A percentile compares a stretch with the other conserved stretches of the same genome.
phyloP scores from a whole-genome alignment of 2,888 invertebrate species.

The Habroteleia sp. region DNA sequence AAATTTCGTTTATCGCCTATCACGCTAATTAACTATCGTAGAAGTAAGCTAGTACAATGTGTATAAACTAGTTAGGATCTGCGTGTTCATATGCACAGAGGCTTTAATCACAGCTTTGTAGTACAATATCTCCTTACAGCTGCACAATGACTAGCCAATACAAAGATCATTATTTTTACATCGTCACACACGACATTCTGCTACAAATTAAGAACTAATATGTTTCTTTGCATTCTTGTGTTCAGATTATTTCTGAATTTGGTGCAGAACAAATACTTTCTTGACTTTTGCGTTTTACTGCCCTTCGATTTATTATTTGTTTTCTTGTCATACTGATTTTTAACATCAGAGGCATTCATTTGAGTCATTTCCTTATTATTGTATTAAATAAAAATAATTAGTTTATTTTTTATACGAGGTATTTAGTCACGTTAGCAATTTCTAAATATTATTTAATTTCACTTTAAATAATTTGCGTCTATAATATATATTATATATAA shows the following conservation, averaged over 20 bases:
- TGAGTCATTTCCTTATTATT: conserved; percentile 10
- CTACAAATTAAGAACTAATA: conserved; percentile 23
- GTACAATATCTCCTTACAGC: conserved; percentile 78
- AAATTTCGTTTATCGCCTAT: conserved; percentile 59
- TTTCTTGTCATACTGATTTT: conserved; percentile 14
- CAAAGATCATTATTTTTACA: conserved; percentile 74
- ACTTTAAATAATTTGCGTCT: no score
- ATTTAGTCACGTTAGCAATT: no score
- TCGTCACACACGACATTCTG: conserved; percentile 23
- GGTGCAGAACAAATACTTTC: conserved; percentile 37
- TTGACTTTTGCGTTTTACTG: conserved; percentile 16
- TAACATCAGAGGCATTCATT: conserved; percentile 25
- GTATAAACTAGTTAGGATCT: conserved; percentile 74
- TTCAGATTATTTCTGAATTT: conserved; percentile 10
- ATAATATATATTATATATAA: conserved; percentile 1
- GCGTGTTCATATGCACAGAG: conserved; percentile 78
- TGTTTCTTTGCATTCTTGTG: background rate
- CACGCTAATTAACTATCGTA: conserved; percentile 58
- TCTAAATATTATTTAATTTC: no score
- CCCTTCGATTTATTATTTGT: conserved; percentile 27
- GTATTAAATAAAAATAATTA: no score
- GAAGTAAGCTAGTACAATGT: conserved; percentile 64
- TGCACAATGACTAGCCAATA: conserved; percentile 79
- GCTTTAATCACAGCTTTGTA: conserved; percentile 79
- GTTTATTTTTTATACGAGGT: no score